Conservation (phyloP, 2,113 vertebrate genomes). For the Grammomys dolichurus region DNA sequence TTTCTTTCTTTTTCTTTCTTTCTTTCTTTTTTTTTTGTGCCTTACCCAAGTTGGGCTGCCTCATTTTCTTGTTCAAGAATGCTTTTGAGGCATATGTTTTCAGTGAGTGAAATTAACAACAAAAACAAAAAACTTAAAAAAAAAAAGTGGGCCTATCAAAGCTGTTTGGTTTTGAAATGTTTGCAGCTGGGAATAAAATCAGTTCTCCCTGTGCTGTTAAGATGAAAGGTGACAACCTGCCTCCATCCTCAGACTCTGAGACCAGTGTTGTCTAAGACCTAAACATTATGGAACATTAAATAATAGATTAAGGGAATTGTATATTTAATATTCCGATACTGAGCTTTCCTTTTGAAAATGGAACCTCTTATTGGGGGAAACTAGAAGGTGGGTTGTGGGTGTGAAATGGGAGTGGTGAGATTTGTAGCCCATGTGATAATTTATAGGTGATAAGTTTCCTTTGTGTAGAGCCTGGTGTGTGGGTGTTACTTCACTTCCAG, state of each 20-base stretch:
- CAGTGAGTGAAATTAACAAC: not conserved
- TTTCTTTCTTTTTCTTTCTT: no score
- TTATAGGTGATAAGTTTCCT: not conserved
- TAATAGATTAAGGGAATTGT: not conserved
- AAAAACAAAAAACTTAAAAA: not conserved
- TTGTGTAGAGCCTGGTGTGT: not conserved
- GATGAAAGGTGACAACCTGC: not conserved
- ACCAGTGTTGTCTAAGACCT: not conserved
- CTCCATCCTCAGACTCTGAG: not conserved
- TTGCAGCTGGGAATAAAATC: not conserved
- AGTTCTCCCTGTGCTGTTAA: not conserved
- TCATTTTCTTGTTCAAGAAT: not conserved
- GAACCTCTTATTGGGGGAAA: not conserved
- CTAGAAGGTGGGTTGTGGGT: not conserved
- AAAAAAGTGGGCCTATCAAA: not conserved
- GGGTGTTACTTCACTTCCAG: not conserved
- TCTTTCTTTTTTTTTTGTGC: not conserved
- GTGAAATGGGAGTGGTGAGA: not conserved
- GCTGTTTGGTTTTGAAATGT: conserved; percentile 38
- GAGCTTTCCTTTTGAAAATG: conserved; percentile 7
- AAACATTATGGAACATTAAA: not conserved
- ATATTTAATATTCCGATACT: not conserved
- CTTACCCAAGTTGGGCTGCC: not conserved
- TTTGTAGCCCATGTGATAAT: not conserved
- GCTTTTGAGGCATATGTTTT: not conserved